Conservation (phyloP, 2,888 invertebrate genomes). For the Ophion slaviceki region DNA sequence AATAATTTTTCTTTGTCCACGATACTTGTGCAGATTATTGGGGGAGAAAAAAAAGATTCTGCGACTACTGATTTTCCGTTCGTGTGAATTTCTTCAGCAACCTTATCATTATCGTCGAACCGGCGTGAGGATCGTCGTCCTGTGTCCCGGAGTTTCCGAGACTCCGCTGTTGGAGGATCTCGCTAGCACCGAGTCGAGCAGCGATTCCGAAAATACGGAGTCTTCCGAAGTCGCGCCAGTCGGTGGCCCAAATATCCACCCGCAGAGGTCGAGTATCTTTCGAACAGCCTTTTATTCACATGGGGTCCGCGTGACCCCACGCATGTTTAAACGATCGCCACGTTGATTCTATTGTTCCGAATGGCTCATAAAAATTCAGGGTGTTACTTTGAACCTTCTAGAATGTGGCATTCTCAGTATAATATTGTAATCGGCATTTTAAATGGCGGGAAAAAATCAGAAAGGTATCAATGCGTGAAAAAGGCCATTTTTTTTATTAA, state of each 20-base stretch:
- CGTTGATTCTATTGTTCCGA: too few species aligned
- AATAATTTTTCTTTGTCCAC: conserved; percentile 48
- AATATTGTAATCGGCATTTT: too few species aligned
- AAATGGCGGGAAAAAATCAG: too few species aligned
- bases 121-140: conserved; percentile 78
- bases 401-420: too few species aligned
- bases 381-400: too few species aligned
- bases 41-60: neutral
- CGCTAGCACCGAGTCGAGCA: conserved; percentile 48
- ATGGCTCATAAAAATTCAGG: too few species aligned
- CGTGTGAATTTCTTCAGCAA: conserved; percentile 73
- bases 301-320: too few species aligned
- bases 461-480: too few species aligned
- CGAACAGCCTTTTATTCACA: neutral
- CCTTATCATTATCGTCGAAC: conserved; percentile 80
- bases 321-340: too few species aligned
- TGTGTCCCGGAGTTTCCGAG: conserved; percentile 79
- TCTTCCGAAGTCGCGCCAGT: neutral
- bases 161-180: conserved; percentile 68
- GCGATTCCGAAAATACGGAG: conserved; percentile 56
- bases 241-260: conserved; percentile 66
- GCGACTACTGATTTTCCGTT: neutral
- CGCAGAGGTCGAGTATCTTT: conserved; percentile 69
- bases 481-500: too few species aligned
- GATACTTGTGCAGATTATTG: neutral